These are phyloP conservation scores for Xyrauchen texanus DNA, from an alignment of 2,113 vertebrate species.

Conservation along the genomic window DNA sequence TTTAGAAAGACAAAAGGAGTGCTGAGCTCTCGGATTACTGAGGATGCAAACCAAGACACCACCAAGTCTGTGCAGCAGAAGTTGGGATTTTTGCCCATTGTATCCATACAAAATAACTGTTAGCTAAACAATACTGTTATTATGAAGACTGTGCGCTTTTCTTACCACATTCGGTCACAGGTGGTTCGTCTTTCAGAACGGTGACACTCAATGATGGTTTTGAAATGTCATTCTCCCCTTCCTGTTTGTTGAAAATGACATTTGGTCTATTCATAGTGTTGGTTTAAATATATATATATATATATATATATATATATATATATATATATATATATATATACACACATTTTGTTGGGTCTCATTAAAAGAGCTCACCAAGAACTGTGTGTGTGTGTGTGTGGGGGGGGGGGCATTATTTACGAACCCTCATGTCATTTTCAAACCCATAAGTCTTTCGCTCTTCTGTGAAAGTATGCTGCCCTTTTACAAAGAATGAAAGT, in stretches of 20 bases:
- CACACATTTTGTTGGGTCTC: no score
- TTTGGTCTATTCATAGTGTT: no score
- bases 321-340: no score
- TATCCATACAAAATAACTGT: conserved; percentile 50
- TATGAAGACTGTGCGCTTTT: conserved; percentile 33
- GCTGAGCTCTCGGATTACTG: conserved; percentile 43
- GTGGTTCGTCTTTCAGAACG: conserved; percentile 13
- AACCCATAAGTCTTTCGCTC: no score
- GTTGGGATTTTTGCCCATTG: conserved; percentile 45
- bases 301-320: no score
- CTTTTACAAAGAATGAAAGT: no score
- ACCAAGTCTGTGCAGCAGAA: conserved; percentile 12
- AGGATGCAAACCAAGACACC: conserved; percentile 46
- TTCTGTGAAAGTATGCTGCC: no score
- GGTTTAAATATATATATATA: no score
- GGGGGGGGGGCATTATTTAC: no score
- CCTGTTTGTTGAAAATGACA: not conserved
- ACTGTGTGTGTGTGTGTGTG: no score
- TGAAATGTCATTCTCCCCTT: not conserved
- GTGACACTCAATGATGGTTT: conserved; percentile 1
- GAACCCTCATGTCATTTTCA: no score
- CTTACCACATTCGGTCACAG: conserved; percentile 30
- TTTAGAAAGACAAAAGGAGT: conserved; percentile 54
- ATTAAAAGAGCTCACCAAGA: no score
- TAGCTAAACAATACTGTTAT: conserved; percentile 51